Conservation (phyloP, 1,140 invertebrate species). For the Diorhabda elongata region DNA sequence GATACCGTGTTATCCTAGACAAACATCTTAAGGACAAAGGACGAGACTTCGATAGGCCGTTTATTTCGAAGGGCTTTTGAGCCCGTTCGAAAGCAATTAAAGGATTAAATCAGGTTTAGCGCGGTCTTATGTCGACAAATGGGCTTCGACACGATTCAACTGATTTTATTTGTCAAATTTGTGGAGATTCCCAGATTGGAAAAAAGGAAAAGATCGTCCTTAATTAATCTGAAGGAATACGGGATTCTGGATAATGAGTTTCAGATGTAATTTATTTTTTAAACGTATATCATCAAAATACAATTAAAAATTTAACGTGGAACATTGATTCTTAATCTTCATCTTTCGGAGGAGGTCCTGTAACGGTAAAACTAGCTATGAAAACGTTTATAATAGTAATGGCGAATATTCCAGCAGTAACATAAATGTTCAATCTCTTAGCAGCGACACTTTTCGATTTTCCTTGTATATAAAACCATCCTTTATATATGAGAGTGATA, state of each 20-base stretch:
- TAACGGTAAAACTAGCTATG: constrained; percentile 58
- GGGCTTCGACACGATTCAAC: not conserved
- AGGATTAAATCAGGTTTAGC: constrained; percentile 1
- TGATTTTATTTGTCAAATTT: not conserved
- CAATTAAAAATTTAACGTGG: too few relatives aligned
- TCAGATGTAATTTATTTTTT: too few relatives aligned
- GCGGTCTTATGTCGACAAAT: not conserved
- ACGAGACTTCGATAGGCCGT: not conserved
- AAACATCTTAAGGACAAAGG: constrained; percentile 2
- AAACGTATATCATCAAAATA: too few relatives aligned
- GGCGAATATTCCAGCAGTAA: constrained; percentile 60
- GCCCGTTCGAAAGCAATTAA: constrained; percentile 1
- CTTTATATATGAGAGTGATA: constrained; percentile 61
- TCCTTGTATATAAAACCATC: constrained; percentile 53
- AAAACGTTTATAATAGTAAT: constrained; percentile 66
- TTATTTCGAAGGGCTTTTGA: constrained; percentile 2
- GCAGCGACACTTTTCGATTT: constrained; percentile 48
- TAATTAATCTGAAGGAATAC: too few relatives aligned
- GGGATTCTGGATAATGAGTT: too few relatives aligned
- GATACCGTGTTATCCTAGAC: not conserved
- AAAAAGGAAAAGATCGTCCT: too few relatives aligned
- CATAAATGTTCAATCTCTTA: constrained; percentile 58
- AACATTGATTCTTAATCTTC: not conserved
- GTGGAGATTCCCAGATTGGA: not conserved
- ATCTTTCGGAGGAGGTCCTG: not conserved